Percentiles rank a stretch among this genome's conserved stretches.
Conservation (phyloP, 1,140 invertebrate species). For the Drosophila lini region DNA sequence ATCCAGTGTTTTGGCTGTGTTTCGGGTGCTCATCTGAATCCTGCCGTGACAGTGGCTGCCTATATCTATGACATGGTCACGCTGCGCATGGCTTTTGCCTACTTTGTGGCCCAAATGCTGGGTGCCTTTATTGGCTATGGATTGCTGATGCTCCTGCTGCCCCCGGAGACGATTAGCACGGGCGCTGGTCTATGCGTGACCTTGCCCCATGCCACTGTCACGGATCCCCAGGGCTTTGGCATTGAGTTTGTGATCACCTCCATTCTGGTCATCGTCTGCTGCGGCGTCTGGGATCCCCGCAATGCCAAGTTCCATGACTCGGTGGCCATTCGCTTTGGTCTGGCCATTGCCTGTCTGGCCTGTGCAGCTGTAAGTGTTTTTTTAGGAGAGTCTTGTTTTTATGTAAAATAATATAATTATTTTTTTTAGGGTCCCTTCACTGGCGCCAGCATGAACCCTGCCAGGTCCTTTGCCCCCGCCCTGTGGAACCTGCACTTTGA, state of each 20-base stretch:
- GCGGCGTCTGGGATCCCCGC: constrained; percentile 87
- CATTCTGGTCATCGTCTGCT: constrained; percentile 87
- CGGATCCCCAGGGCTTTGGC: constrained; percentile 84
- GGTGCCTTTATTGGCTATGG: constrained; percentile 89
- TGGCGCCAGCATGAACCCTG: constrained; percentile 93
- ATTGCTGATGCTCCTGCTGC: constrained; percentile 87
- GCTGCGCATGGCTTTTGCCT: constrained; percentile 88
- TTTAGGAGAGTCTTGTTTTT: too few relatives aligned
- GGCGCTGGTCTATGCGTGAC: constrained; percentile 87
- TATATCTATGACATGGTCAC: constrained; percentile 85
- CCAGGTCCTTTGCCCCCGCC: constrained; percentile 91
- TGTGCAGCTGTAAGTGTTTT: constrained; percentile 85
- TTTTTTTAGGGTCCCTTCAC: constrained; percentile 88
- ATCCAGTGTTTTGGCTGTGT: constrained; percentile 92
- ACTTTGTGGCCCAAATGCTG: constrained; percentile 89
- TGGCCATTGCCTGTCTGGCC: constrained; percentile 87
- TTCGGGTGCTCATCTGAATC: constrained; percentile 95
- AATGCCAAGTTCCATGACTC: constrained; percentile 87
- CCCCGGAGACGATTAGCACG: constrained; percentile 64
- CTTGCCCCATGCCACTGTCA: constrained; percentile 84
- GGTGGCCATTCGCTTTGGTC: constrained; percentile 87
- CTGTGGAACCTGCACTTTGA: constrained; percentile 89
- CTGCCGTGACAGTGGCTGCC: constrained; percentile 92
- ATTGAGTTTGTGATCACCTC: constrained; percentile 87
- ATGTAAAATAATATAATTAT: background rate